Base-by-base conservation (phyloP, 1,140 invertebrate genomes). In the Ridgeia piscesae region DNA sequence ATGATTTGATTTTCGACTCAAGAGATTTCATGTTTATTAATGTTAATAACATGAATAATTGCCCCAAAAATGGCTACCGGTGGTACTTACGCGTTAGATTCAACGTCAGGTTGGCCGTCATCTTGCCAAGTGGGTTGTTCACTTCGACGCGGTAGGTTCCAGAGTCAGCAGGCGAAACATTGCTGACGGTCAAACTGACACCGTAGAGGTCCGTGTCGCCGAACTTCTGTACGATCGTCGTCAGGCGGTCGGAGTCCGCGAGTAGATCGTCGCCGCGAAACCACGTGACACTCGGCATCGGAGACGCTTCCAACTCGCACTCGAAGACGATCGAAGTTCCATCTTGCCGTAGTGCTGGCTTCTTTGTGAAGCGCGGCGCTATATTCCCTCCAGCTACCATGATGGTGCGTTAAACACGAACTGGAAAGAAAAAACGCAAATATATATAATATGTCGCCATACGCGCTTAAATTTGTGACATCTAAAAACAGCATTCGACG, bases 141-240 rank as follows among this genome's bases (percentile, higher is more conserved):
- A 99, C 99, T 96, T 98, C 98, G 95, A 99, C 98, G 96, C 99
- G 99, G 97, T 99, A 99, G 92, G 99, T 97, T 94, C 99, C 99
- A 93, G 98, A 98, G 96, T 99, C 99, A 34, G 97, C 97, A 97
- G 99, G 98, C 96, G 99, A 97, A 94, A 99, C 99, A 96, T 99
- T 98, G 95, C 99, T 98, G 94, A 99, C 97, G 21, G 93, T 77
- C 17, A 96, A 91, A 35, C 94, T 94, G 0, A 92, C 77, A 33
- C 31, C n/a, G 48, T 88, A 91, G 42, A 58, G 35, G 33, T 91
- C 91, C 1, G 92, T 91, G 31, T 35, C 34, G 48, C 48, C 34
- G 27, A 91, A 48, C 31, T 9, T 34, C 31, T 89, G 35, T 9
- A 42, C 91, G 6, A 31, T 42, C 14, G 58, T 35, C 33, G 31